phyloP scores from a whole-genome alignment of 2,113 vertebrate genomes.

The Tetraodon nigroviridis region DNA sequence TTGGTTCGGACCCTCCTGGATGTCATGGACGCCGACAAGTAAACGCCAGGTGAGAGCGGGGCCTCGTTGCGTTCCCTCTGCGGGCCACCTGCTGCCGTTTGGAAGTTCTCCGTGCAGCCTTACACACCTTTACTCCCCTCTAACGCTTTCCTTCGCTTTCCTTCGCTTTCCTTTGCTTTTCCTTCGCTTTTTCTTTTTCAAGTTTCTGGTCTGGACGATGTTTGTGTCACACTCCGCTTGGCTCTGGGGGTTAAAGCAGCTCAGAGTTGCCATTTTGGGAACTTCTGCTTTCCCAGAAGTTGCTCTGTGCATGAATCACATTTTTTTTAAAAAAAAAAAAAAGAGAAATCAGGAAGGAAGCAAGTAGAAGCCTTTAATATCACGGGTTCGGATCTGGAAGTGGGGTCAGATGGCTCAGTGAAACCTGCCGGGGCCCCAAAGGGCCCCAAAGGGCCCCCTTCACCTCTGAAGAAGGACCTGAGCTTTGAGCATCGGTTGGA shows the following conservation, averaged over 20 bases:
- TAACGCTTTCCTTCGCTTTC: not conserved
- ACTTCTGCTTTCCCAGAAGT: constrained; percentile 55
- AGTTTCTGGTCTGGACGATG: too few species aligned
- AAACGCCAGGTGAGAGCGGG: constrained; percentile 49
- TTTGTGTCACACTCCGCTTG: not conserved
- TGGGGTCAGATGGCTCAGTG: not conserved
- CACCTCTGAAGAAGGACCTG: too few species aligned
- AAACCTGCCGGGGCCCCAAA: not conserved
- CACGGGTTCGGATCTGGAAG: constrained; percentile 1
- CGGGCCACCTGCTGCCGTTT: not conserved
- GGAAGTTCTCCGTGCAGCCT: constrained; percentile 1
- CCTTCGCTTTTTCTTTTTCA: too few species aligned
- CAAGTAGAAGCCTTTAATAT: constrained; percentile 13
- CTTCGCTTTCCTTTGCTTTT: not conserved
- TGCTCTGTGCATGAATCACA: constrained; percentile 33
- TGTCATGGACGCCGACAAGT: constrained; percentile 46
- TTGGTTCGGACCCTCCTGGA: not conserved
- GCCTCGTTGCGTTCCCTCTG: not conserved
- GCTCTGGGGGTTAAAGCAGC: not conserved
- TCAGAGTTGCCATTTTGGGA: constrained; percentile 7
- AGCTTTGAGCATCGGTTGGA: too few species aligned
- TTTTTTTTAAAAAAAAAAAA: constrained; percentile 24
- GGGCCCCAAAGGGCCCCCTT: too few species aligned
- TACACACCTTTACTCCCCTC: constrained; percentile 5
- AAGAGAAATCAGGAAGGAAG: constrained; percentile 39